These are phyloP conservation scores for Dromaius novaehollandiae DNA, from an alignment of 2,113 vertebrate species.

Conservation along the genomic window DNA sequence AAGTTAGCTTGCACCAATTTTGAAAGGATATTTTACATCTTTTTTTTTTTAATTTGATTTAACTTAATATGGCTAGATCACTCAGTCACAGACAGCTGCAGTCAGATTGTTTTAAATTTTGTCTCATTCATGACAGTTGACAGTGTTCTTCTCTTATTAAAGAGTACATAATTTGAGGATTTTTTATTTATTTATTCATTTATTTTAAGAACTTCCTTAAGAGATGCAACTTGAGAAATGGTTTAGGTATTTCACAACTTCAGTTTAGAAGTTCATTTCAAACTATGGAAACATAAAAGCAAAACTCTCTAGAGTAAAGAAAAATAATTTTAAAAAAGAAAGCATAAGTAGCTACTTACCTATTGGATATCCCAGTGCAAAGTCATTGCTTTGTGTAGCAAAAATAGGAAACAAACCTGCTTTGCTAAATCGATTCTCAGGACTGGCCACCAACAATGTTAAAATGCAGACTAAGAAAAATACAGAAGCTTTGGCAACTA, in stretches of 20 bases:
- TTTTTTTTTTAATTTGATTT: neutral
- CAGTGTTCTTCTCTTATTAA: neutral
- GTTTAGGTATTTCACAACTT: neutral
- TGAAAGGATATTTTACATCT: neutral
- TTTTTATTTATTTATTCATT: neutral
- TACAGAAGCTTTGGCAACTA: slow-evolving; percentile 92
- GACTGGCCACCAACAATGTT: slow-evolving; percentile 88
- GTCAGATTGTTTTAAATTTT: neutral
- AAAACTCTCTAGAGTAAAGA: neutral
- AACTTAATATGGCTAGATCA: neutral
- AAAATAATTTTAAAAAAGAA: slow-evolving; percentile 27
- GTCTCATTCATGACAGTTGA: neutral
- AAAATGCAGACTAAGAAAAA: slow-evolving; percentile 89
- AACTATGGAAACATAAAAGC: neutral
- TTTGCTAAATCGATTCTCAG: slow-evolving; percentile 89
- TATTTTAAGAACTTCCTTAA: neutral
- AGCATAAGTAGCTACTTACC: slow-evolving; percentile 79
- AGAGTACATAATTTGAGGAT: neutral
- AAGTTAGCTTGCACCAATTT: neutral
- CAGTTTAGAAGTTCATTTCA: neutral
- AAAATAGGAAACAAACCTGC: slow-evolving; percentile 98
- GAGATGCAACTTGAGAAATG: neutral
- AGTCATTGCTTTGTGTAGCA: slow-evolving; percentile 99
- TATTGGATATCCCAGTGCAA: slow-evolving; percentile 97
- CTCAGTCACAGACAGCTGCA: neutral